These are phyloP conservation scores for Pedetes capensis DNA, from an alignment of 2,113 vertebrate genomes.

Conservation along the genomic window DNA sequence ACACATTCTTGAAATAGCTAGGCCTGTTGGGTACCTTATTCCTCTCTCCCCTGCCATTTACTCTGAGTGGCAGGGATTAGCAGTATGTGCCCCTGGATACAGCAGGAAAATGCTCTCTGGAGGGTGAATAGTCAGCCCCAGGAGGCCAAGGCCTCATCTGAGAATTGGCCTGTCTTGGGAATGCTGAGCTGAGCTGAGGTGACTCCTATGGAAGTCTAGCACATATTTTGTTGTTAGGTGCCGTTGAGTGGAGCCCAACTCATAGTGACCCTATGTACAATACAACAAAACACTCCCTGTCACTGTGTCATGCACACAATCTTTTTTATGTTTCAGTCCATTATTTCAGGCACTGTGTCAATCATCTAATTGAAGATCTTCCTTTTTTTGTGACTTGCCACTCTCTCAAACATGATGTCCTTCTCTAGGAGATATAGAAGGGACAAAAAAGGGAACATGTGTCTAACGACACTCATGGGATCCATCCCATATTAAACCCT, in stretches of 20 bases:
- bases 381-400: too few species aligned
- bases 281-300: too few species aligned
- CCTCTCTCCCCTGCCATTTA: conserved; percentile 47
- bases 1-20: conserved; percentile 75
- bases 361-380: too few species aligned
- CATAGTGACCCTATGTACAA: too few species aligned
- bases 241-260: too few species aligned
- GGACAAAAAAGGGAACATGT: not conserved
- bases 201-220: not conserved
- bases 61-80: conserved; percentile 60
- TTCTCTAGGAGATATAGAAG: too few species aligned
- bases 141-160: not conserved
- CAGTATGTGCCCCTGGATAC: conserved; percentile 44
- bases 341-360: too few species aligned
- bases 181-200: not conserved
- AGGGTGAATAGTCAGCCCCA: not conserved
- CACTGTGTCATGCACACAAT: too few species aligned
- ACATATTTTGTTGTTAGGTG: too few species aligned
- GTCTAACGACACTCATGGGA: not conserved
- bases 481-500: not conserved
- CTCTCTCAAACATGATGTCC: too few species aligned
- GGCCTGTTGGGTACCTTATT: conserved; percentile 57
- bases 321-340: too few species aligned
- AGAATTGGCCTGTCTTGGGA: not conserved
- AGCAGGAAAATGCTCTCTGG: not conserved